A percentile compares a stretch with the other conserved stretches of the same genome.
These are phyloP conservation scores for Dendroctonus ponderosae DNA, from an alignment of 1,140 invertebrate genomes.

Conservation along the genomic window DNA sequence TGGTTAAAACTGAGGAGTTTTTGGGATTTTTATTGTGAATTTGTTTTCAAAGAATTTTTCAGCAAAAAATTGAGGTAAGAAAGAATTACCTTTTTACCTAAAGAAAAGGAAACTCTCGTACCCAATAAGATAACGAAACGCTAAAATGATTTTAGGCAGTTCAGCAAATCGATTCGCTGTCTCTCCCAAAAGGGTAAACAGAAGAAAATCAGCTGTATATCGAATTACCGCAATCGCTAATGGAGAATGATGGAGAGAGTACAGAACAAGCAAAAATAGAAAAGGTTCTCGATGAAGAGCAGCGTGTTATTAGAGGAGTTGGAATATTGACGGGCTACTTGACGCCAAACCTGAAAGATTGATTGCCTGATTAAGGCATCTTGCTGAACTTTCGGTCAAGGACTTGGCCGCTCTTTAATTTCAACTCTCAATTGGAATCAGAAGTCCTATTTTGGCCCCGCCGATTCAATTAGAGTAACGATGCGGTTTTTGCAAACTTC, in stretches of 20 bases:
- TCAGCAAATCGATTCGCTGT: slow-evolving; percentile 6
- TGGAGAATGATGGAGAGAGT: slow-evolving; percentile 17
- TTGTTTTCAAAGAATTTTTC: too few species aligned
- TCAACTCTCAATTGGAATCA: too few species aligned
- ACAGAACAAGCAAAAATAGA: slow-evolving; percentile 14
- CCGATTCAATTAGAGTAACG: too few species aligned
- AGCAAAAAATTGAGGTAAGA: too few species aligned
- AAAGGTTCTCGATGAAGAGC: slow-evolving; percentile 9
- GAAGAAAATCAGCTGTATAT: slow-evolving; percentile 15
- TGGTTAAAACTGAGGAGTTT: too few species aligned
- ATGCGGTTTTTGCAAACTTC: too few species aligned
- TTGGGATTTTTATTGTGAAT: too few species aligned
- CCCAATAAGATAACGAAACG: neutral
- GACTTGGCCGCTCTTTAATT: neutral
- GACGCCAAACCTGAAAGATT: slow-evolving; percentile 14
- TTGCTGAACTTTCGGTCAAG: slow-evolving; percentile 1
- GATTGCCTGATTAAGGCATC: slow-evolving; percentile 10
- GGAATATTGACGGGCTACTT: slow-evolving; percentile 7
- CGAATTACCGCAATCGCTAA: slow-evolving; percentile 15
- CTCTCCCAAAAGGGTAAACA: slow-evolving; percentile 12
- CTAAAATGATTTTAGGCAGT: slow-evolving; percentile 12
- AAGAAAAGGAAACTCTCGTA: too few species aligned
- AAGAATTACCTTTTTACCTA: too few species aligned
- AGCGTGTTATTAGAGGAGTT: slow-evolving; percentile 2
- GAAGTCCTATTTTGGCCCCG: too few species aligned